Conservation (phyloP, 1,140 invertebrate genomes). For the Drosophila willistoni region DNA sequence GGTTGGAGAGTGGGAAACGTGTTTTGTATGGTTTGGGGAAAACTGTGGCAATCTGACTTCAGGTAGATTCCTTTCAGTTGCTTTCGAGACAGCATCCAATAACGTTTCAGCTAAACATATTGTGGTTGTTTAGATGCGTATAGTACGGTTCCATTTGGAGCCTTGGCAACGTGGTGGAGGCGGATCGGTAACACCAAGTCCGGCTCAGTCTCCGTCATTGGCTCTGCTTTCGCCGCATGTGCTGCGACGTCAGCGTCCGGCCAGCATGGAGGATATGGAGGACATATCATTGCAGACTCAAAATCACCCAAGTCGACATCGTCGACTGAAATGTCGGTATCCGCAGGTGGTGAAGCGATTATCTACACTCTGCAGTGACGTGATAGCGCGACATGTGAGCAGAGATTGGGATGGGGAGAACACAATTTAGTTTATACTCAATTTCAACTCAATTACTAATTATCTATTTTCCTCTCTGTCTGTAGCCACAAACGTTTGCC, state of each 20-base stretch:
- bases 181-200: constrained; percentile 75
- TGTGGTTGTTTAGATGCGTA: constrained; percentile 67
- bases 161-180: constrained; percentile 78
- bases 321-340: constrained; percentile 74
- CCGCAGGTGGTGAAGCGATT: constrained; percentile 80
- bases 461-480: constrained; percentile 68
- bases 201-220: constrained; percentile 76
- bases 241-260: constrained; percentile 73
- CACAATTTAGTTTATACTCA: not conserved
- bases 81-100: constrained; percentile 61
- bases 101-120: constrained; percentile 36
- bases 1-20: constrained; percentile 31
- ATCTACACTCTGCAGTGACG: constrained; percentile 80
- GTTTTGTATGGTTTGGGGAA: constrained; percentile 51
- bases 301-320: constrained; percentile 48
- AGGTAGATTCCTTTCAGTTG: constrained; percentile 71
- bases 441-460: not conserved
- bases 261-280: constrained; percentile 70
- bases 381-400: constrained; percentile 77
- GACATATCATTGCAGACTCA: constrained; percentile 37
- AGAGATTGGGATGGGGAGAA: not conserved
- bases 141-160: constrained; percentile 82
- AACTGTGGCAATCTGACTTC: constrained; percentile 51
- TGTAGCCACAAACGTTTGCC: constrained; percentile 93
- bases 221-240: constrained; percentile 75